Evolutionary conservation across 2,113 vertebrate genomes (phyloP), one percentile per base, ranked within the genome.

Genomic region (Nibea coibor): DNA sequence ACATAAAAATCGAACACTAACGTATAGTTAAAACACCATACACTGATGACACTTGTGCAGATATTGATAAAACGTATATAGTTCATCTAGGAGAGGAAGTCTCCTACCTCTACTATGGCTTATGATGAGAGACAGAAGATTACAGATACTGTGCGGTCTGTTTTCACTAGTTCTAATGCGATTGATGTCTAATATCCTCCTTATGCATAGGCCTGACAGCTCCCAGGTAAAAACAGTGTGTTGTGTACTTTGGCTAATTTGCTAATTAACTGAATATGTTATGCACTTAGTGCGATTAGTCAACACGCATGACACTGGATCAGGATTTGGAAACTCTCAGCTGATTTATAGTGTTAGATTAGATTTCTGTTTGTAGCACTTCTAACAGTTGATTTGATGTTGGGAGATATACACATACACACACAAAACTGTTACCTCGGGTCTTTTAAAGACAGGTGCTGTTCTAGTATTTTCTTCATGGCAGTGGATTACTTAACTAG

Each of bases 21-120:
- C 75, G 48, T 81, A 80, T 59, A 87, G 78, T 83, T 85, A 75
- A 81, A 89, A 89, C 84, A 78, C 80, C 82, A 76, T 50, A 91
- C 64, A 83, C 69, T 71, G 64, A 87, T 83, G 84, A 89, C n/a
- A 24, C 69, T 69, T 80, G 81, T 84, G 85, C 79, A 81, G 78
- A 85, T 78, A 82, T 45, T 75, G 26, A 82, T 77, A 61, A 4
- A 58, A 87, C 62, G 71, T 51, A 58, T 73, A 68, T 22, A 70
- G 48, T 72, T 78, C 14, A 56, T 75, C 48, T 50, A 54, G 56
- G 68, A 73, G 72, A 80, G 70, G 83, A 47, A 42, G 17, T 54
- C 43, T 78, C 57, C 20, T 35, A 64, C 39, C 69, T 83, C 78
- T 78, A 26, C 73, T 75, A 80, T 85, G 82, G 83, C 85, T 90